Percentiles rank a stretch among this genome's conserved stretches.
phyloP scores from a whole-genome alignment of 2,797 vertebrate species.

The Hafferia zeledoni region DNA sequence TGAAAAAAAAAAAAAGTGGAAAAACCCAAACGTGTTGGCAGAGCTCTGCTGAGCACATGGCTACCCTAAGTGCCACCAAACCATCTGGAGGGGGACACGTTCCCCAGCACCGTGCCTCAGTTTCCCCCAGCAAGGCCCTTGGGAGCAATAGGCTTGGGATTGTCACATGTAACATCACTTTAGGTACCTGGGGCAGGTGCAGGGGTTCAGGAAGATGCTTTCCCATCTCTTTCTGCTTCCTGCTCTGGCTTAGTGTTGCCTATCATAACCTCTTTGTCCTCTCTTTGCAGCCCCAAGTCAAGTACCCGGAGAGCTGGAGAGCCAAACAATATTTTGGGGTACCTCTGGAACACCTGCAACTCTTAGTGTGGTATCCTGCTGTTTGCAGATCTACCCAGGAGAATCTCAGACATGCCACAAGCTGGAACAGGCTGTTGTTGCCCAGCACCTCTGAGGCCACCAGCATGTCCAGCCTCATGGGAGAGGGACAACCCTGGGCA shows the following conservation, averaged over 20 bases:
- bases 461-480: accelerated
- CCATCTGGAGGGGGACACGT: accelerated
- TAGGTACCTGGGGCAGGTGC: neutral
- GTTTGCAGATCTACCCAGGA: neutral
- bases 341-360: neutral
- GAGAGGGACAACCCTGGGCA: neutral
- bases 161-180: neutral
- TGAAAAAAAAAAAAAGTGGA: neutral
- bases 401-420: neutral
- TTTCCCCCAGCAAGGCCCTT: neutral
- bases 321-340: accelerated
- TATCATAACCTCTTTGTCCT: neutral
- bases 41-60: neutral
- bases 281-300: neutral
- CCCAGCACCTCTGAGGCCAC: neutral
- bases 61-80: accelerated
- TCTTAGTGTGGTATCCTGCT: neutral
- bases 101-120: neutral
- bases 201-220: neutral
- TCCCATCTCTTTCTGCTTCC: neutral
- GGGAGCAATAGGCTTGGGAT: neutral
- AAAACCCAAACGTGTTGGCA: neutral
- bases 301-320: neutral
- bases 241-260: neutral
- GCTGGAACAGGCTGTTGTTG: neutral